A percentile compares a stretch with the other conserved stretches of the same genome.
Evolutionary conservation across 2,113 vertebrate species (phyloP).

Genomic region (Centropus unirufus): DNA sequence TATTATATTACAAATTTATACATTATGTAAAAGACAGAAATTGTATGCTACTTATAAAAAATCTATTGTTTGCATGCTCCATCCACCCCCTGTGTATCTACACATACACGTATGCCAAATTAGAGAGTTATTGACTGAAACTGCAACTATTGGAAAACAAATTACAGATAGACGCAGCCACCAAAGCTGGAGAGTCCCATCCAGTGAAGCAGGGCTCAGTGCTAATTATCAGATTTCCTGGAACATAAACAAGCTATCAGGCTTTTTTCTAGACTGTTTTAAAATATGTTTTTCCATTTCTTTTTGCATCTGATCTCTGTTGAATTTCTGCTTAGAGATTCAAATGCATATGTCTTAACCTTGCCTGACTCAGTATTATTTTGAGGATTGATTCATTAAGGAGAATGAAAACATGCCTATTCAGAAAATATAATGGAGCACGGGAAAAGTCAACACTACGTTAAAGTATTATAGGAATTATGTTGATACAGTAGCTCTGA

Average conservation of each 20-base stretch:
- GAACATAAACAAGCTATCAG: neutral
- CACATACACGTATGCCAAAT: neutral
- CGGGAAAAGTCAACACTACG: neutral
- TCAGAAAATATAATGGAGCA: neutral
- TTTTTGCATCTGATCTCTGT: neutral
- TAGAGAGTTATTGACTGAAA: neutral
- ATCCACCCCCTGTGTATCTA: rapidly evolving
- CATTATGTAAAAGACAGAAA: neutral
- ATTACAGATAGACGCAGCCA: neutral
- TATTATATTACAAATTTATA: neutral
- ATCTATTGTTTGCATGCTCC: neutral
- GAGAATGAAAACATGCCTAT: neutral
- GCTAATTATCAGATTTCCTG: constrained; percentile 4
- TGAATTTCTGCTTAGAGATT: neutral
- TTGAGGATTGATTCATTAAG: neutral
- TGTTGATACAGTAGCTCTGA: neutral
- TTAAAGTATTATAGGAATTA: neutral
- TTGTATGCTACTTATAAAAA: neutral
- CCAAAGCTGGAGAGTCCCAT: neutral
- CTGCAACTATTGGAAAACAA: neutral
- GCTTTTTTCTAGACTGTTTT: neutral
- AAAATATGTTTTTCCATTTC: neutral
- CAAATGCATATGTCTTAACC: neutral
- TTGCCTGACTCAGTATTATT: neutral
- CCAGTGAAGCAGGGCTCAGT: neutral